Evolutionary conservation across 2,888 invertebrate species (phyloP).

Genomic region (Hypselothyrea guttata): DNA sequence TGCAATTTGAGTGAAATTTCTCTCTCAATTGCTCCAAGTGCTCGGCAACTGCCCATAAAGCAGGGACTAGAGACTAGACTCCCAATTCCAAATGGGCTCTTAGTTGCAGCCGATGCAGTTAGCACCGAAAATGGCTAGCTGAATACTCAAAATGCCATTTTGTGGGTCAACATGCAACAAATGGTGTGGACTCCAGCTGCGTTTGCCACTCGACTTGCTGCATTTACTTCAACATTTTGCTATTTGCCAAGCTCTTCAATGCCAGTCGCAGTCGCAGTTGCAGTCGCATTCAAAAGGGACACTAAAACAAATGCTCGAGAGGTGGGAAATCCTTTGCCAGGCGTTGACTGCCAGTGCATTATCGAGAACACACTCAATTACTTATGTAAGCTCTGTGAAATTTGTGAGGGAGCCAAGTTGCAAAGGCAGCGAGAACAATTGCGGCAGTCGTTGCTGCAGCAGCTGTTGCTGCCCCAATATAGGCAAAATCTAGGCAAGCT

Average conservation of each 20-base stretch:
- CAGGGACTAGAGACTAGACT: too few species aligned
- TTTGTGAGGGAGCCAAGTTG: constrained; percentile 2
- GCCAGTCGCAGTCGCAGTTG: too few species aligned
- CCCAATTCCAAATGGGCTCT: neutral
- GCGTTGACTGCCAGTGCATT: constrained; percentile 58
- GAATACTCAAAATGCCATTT: constrained; percentile 3
- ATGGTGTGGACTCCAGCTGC: constrained; percentile 15
- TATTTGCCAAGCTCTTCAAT: constrained; percentile 66
- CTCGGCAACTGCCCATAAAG: constrained; percentile 14
- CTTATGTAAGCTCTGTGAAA: constrained; percentile 65
- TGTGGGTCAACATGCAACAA: constrained; percentile 48
- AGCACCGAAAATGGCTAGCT: neutral
- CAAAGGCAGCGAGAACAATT: constrained; percentile 54
- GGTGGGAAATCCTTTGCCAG: too few species aligned
- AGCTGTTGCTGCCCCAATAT: constrained; percentile 34
- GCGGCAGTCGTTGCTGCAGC: constrained; percentile 63
- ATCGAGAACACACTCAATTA: constrained; percentile 76
- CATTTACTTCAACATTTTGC: constrained; percentile 29
- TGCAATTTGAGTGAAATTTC: too few species aligned
- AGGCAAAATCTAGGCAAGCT: too few species aligned
- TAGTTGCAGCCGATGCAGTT: neutral
- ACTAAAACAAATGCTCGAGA: constrained; percentile 35
- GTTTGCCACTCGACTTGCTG: constrained; percentile 15
- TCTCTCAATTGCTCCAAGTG: constrained; percentile 30
- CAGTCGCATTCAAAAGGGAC: constrained; percentile 22